Evolutionary conservation across 2,113 vertebrate species (phyloP).

Genomic region (Phainopepla nitens): DNA sequence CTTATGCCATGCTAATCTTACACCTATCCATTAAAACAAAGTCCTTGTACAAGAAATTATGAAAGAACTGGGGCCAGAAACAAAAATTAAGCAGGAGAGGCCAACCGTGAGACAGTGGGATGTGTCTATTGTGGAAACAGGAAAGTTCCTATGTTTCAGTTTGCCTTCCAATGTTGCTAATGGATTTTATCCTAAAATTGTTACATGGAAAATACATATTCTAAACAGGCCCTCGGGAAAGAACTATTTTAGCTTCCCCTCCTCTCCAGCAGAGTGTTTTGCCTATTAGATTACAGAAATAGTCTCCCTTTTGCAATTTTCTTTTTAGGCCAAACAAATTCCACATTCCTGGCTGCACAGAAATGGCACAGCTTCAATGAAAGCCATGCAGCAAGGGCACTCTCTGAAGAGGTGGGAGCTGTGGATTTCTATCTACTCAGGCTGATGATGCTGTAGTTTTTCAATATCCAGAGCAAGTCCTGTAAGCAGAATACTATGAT

Average conservation of each 20-base stretch:
- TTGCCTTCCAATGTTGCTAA: background rate
- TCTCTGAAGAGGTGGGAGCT: background rate
- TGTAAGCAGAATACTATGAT: background rate
- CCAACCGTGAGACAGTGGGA: background rate
- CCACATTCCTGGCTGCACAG: background rate
- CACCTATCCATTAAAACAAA: background rate
- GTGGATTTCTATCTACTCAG: background rate
- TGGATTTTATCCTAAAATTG: background rate
- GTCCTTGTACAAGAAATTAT: background rate
- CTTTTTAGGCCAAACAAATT: slow-evolving; percentile 10
- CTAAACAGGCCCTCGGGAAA: background rate
- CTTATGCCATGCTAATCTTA: background rate
- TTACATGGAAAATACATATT: slow-evolving; percentile 19
- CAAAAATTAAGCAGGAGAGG: background rate
- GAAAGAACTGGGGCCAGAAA: background rate
- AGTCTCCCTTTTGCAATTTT: background rate
- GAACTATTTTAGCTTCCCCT: background rate
- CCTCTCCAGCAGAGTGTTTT: background rate
- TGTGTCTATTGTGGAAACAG: background rate
- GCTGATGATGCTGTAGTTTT: background rate
- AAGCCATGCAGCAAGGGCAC: background rate
- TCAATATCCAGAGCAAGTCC: background rate
- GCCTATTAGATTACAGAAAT: slow-evolving; percentile 26
- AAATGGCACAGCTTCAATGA: slow-evolving; percentile 7
- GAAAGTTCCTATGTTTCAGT: background rate